A percentile compares a stretch with the other conserved stretches of the same genome.
phyloP scores from a whole-genome alignment of 2,888 invertebrate species.

The Temnothorax unifasciatus region DNA sequence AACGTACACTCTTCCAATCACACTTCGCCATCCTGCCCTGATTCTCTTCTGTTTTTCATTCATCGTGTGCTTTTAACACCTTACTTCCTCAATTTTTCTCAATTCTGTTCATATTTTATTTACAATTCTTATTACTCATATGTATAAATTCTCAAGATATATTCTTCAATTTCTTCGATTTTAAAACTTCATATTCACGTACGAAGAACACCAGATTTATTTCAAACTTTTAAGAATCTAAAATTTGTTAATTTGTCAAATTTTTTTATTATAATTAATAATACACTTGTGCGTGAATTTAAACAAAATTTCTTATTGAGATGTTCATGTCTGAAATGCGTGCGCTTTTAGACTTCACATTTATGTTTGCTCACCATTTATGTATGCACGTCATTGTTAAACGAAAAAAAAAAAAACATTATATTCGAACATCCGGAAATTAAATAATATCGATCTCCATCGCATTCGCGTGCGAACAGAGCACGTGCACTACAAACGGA shows the following conservation, averaged over 20 bases:
- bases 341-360: neutral
- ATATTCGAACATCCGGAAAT: conserved; percentile 14
- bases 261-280: neutral
- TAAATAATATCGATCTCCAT: conserved; percentile 41
- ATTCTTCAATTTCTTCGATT: neutral
- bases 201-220: neutral
- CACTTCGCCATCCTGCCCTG: too few relatives aligned
- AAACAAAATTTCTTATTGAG: neutral
- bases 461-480: neutral
- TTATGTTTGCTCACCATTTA: neutral
- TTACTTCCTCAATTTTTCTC: too few relatives aligned
- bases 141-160: neutral
- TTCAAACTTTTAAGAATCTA: neutral
- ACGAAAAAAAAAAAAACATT: neutral
- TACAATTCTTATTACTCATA: neutral
- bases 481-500: neutral
- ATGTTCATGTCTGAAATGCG: neutral
- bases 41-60: too few relatives aligned
- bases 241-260: too few relatives aligned
- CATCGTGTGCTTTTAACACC: too few relatives aligned
- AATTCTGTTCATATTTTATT: too few relatives aligned
- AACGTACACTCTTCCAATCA: too few relatives aligned
- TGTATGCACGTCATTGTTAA: neutral
- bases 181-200: neutral
- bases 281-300: neutral